A percentile compares a stretch with the other conserved stretches of the same genome.
Conservation (phyloP, 2,797 vertebrate species). For the Rhinella marina region DNA sequence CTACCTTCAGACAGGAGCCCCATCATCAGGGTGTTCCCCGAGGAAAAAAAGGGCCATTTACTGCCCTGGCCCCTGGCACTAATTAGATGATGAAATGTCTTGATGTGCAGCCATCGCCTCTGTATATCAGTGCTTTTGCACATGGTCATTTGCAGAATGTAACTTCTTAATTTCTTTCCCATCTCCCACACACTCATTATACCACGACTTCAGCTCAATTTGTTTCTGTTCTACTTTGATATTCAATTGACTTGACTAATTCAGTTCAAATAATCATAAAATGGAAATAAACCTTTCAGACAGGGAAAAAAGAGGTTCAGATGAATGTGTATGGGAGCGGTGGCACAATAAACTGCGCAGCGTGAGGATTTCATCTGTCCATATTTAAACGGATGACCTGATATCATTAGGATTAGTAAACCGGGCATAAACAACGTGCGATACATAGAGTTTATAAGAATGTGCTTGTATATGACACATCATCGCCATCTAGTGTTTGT, state of each 20-base stretch:
- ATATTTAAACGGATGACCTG: slow-evolving; percentile 14
- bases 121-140: background rate
- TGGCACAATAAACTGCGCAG: background rate
- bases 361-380: slow-evolving; percentile 10
- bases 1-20: too few species aligned
- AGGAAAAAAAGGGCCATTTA: too few species aligned
- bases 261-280: background rate
- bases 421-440: slow-evolving; percentile 9
- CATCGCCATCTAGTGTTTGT: slow-evolving; percentile 37
- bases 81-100: too few species aligned
- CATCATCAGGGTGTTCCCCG: too few species aligned
- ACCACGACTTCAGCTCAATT: background rate
- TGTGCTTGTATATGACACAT: background rate
- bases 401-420: slow-evolving; percentile 15
- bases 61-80: too few species aligned
- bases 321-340: background rate
- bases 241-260: background rate
- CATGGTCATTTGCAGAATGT: background rate
- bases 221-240: background rate
- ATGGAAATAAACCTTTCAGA: background rate
- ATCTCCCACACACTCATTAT: background rate
- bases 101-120: background rate
- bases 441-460: background rate
- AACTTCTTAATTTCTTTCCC: background rate
- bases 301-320: background rate